Evolutionary conservation across 2,797 vertebrate species (phyloP), one percentile per base, ranked within the genome.

Genomic region (Psittacula echo): DNA sequence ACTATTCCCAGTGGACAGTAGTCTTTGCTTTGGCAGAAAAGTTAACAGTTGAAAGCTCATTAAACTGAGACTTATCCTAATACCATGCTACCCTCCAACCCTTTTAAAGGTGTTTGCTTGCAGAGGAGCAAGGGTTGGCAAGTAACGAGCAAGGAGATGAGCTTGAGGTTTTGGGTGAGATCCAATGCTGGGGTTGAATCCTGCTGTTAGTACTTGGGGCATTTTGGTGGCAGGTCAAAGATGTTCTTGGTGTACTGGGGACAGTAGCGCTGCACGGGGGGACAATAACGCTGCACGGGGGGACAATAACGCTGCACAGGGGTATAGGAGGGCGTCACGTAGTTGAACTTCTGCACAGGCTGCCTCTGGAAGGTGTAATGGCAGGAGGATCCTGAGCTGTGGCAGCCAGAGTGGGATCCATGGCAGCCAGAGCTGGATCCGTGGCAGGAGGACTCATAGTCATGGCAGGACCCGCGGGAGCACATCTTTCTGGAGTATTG

Each of bases 41-140:
- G 20, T 0, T 17, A 84, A 39, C 11, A 80, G 5, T 64, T 70
- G 54, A 12, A 68, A 62, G 22, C 24, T 50, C 18, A 8, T 47
- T 9, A 58, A 85, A 34, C 10, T 0, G 0, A 22, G 41, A 8
- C 41, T 81, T 68, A 14, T 12, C 48, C 70, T 1, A 41, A 65
- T 16, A 18, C 23, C 4, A 6, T 0, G 1, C 2, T 20, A 6
- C 13, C 11, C 29, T 23, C 20, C 0, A 2, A 5, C 12, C 0
- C 1, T 13, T 77, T 56, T 1, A 16, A 24, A 16, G 81, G 34
- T 1, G 0, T 64, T 78, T 34, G 9, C 30, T 64, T 5, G 51
- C 6, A 9, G 45, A 41, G 39, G 11, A 37, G 48, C 0, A 24
- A 21, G 1, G 17, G 39, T 5, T 7, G 23, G 15, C 0, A 17